Conservation (phyloP, 2,797 vertebrate genomes). For the Crenuchus spilurus region DNA sequence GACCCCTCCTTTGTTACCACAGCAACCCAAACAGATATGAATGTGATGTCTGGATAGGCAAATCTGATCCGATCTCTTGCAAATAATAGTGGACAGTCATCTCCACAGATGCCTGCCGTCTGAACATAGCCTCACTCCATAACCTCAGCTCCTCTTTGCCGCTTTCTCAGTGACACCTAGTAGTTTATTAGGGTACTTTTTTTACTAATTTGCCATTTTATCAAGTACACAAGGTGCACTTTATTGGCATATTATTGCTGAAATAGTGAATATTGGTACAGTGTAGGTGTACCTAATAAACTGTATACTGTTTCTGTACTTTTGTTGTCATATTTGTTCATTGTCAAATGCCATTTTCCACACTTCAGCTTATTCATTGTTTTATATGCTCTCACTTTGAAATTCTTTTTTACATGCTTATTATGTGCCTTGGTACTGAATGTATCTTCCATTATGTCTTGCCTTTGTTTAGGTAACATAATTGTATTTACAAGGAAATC, state of each 20-base stretch:
- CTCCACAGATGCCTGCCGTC: no score
- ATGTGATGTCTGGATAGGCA: no score
- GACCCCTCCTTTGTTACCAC: no score
- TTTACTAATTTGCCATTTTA: not conserved
- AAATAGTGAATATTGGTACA: not conserved
- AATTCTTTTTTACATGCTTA: not conserved
- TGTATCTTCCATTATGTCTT: not conserved
- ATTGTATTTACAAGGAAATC: not conserved
- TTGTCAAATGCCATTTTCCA: not conserved
- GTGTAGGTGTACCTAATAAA: not conserved
- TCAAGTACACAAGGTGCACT: not conserved
- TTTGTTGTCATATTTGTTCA: not conserved
- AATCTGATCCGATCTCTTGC: no score
- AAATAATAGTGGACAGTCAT: no score
- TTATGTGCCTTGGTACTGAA: slow-evolving; percentile 10
- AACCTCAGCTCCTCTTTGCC: not conserved
- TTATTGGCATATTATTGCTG: not conserved
- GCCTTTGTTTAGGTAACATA: not conserved
- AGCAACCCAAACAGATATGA: no score
- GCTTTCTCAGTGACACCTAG: not conserved
- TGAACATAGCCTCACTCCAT: not conserved
- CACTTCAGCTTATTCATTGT: not conserved
- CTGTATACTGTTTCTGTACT: not conserved
- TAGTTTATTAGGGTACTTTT: not conserved
- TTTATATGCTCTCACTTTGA: not conserved